Evolutionary conservation across 1,140 invertebrate species (phyloP).

Genomic region (Eumaeus atala): DNA sequence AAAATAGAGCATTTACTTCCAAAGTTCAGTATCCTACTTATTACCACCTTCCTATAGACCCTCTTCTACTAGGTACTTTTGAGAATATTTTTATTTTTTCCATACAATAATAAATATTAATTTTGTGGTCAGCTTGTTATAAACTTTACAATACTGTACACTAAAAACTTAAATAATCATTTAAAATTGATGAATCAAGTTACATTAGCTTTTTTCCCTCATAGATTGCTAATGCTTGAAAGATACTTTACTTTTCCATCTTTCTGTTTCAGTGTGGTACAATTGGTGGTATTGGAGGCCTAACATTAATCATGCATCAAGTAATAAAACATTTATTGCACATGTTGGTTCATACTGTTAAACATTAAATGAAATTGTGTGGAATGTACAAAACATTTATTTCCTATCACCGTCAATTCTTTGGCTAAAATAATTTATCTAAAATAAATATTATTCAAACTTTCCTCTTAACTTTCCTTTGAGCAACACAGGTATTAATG

Average conservation of each 20-base stretch:
- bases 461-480: constrained; percentile 88
- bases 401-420: constrained; percentile 32
- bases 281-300: constrained; percentile 91
- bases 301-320: constrained; percentile 75
- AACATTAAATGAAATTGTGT: constrained; percentile 25
- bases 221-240: no score
- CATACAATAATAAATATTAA: no score
- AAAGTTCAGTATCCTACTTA: no score
- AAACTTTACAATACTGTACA: no score
- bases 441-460: constrained; percentile 78
- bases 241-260: constrained; percentile 11
- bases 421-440: constrained; percentile 53
- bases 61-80: no score
- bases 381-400: constrained; percentile 60
- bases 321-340: constrained; percentile 77
- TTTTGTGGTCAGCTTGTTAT: no score
- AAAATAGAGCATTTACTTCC: no score
- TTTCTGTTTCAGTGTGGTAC: constrained; percentile 82
- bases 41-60: no score
- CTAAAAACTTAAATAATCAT: no score
- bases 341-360: constrained; percentile 84
- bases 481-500: constrained; percentile 93
- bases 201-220: no score
- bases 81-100: no score
- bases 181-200: no score